These are phyloP conservation scores for Heliconius himera DNA, from an alignment of 1,140 invertebrate genomes.

Conservation along the genomic window DNA sequence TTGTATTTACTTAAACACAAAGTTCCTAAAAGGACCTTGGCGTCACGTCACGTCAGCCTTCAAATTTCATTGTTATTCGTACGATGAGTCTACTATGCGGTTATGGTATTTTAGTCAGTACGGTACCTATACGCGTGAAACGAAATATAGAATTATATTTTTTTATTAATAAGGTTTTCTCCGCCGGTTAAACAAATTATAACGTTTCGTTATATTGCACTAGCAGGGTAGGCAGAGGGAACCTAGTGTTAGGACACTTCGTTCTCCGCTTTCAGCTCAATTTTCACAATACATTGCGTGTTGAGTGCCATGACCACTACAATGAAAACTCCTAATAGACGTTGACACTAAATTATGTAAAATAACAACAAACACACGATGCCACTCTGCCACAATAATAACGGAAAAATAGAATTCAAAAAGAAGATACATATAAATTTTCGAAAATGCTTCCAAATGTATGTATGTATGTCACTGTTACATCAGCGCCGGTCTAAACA, in stretches of 20 bases:
- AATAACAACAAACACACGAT: too few species aligned
- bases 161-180: too few species aligned
- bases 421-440: neutral
- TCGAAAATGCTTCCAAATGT: neutral
- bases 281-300: neutral
- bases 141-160: neutral
- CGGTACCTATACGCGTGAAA: neutral
- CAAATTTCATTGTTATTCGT: neutral
- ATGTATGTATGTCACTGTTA: conserved; percentile 10
- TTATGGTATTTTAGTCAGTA: neutral
- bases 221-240: neutral
- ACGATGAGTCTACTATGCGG: conserved; percentile 2
- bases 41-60: conserved; percentile 4
- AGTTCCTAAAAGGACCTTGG: neutral
- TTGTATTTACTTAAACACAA: neutral
- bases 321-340: too few species aligned
- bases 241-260: neutral
- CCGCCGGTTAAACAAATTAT: too few species aligned
- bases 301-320: too few species aligned
- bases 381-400: too few species aligned
- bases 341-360: too few species aligned
- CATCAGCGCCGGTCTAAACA: neutral
- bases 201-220: too few species aligned
- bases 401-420: neutral
- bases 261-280: neutral